A percentile compares a stretch with the other conserved stretches of the same genome.
Evolutionary conservation across 2,888 invertebrate genomes (phyloP).

Genomic region (Coenonympha glycerion): DNA sequence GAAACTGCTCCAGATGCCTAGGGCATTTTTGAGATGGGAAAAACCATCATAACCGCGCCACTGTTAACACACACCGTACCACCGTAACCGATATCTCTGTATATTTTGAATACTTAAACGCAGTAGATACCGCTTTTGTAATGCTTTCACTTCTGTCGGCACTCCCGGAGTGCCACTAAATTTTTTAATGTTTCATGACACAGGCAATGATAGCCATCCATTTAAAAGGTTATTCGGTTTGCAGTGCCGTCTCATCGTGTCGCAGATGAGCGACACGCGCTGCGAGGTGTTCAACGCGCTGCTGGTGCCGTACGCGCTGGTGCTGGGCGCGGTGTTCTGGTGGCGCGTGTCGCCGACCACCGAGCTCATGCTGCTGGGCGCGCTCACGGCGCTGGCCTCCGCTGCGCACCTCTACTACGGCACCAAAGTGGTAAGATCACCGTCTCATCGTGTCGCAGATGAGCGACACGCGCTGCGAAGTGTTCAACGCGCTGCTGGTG

Average conservation of each 20-base stretch:
- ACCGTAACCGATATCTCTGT: too few relatives aligned
- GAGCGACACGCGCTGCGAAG: conserved; percentile 93
- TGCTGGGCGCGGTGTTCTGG: conserved; percentile 55
- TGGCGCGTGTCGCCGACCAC: conserved; percentile 55
- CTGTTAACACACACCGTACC: too few relatives aligned
- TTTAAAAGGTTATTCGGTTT: not conserved
- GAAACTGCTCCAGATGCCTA: too few relatives aligned
- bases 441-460: conserved; percentile 93
- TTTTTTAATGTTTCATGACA: too few relatives aligned
- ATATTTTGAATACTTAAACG: too few relatives aligned
- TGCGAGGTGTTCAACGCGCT: conserved; percentile 88
- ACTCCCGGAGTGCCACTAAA: too few relatives aligned
- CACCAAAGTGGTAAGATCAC: conserved; percentile 83
- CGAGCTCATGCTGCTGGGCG: conserved; percentile 83
- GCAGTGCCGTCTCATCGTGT: conserved; percentile 96
- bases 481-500: conserved; percentile 82
- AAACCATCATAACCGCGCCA: too few relatives aligned
- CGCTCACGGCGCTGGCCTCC: conserved; percentile 82
- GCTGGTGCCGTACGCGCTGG: conserved; percentile 76
- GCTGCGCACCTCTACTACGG: conserved; percentile 94
- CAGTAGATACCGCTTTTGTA: too few relatives aligned
- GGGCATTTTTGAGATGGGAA: too few relatives aligned
- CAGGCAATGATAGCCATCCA: too few relatives aligned
- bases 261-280: conserved; percentile 96
- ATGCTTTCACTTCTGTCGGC: too few relatives aligned